Base-by-base conservation (phyloP, 2,797 vertebrate genomes). In the Periophthalmus magnuspinnatus region DNA sequence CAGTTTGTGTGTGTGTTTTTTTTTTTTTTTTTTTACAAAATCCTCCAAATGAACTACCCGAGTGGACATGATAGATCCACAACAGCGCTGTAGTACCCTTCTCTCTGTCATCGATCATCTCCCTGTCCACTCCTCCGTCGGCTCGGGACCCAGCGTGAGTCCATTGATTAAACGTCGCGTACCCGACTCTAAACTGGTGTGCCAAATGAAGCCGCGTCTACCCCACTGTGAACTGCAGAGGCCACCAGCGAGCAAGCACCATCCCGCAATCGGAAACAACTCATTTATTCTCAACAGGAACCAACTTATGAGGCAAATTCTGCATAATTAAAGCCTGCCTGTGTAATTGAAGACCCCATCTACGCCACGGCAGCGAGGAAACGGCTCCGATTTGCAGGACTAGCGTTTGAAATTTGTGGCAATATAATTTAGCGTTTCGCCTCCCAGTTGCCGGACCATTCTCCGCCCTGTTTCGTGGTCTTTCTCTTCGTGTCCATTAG, bases 401-500 rank as follows among this genome's bases (percentile, higher is more conserved):
- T 81, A 80, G 87, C 82, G 84, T 74, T 66, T 63, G 65, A 76
- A 78, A 82, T 86, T 66, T 85, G 82, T 87, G 84, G 75, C 71
- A 76, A 65, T 88, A 68, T 82, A 84, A 84, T 87, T 83, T 82
- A 75, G 63, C 55, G 65, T 72, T 76, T 71, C 72, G 70, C 79
- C 77, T 32, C 34, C 68, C 9, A 56, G 75, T 76, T 57, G 70
- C 61, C 50, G 61, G 55, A 56, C 61, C 48, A 0, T 62, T 85
- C 64, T 67, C 17, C 5, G 14, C 16, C 19, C 72, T 38, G 75
- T 76, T 81, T 76, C 68, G 41, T 77, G 75, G 81, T 76, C 70
- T 77, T 79, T 82, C 83, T 87, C 88, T 90, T 91, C 88, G 89
- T 88, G 87, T 92, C 91, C 92, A 93, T 94, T 92, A 93, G 89